Percentiles rank a stretch among this genome's conserved stretches.
These are phyloP conservation scores for Intellagama lesueurii DNA, from an alignment of 2,797 vertebrate genomes.

Conservation along the genomic window DNA sequence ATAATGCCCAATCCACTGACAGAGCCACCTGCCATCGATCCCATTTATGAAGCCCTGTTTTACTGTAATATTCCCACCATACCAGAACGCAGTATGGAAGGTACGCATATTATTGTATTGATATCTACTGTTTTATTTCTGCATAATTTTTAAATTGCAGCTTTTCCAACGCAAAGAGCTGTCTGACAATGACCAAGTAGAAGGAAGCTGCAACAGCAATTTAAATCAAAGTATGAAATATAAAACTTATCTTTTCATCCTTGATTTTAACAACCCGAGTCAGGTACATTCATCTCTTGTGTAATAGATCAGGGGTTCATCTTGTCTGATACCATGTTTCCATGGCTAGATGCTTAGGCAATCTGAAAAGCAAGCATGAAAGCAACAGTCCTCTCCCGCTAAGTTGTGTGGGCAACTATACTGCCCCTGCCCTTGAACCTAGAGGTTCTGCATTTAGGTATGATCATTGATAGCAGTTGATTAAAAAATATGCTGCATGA, in stretches of 20 bases:
- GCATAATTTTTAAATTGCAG: not conserved
- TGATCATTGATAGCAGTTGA: not conserved
- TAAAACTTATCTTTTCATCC: not conserved
- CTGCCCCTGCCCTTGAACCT: not conserved
- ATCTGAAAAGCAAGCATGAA: not conserved
- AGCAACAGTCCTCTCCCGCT: not conserved
- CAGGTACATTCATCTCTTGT: not conserved
- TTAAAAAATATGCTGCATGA: not conserved
- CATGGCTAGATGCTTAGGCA: not conserved
- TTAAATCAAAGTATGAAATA: not conserved
- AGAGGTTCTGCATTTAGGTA: not conserved
- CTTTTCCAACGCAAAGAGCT: not conserved
- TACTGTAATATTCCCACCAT: conserved; percentile 93
- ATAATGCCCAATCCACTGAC: conserved; percentile 87
- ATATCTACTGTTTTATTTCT: not conserved
- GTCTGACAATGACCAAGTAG: not conserved
- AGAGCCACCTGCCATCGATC: conserved; percentile 83
- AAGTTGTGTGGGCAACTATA: not conserved
- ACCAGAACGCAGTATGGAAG: conserved; percentile 92
- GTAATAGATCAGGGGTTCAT: not conserved
- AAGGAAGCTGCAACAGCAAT: not conserved
- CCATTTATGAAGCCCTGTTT: conserved; percentile 86
- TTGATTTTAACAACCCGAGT: not conserved
- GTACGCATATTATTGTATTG: conserved; percentile 73
- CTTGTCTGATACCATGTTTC: not conserved